phyloP scores from a whole-genome alignment of 2,797 vertebrate species.

The Bucorvus abyssinicus region DNA sequence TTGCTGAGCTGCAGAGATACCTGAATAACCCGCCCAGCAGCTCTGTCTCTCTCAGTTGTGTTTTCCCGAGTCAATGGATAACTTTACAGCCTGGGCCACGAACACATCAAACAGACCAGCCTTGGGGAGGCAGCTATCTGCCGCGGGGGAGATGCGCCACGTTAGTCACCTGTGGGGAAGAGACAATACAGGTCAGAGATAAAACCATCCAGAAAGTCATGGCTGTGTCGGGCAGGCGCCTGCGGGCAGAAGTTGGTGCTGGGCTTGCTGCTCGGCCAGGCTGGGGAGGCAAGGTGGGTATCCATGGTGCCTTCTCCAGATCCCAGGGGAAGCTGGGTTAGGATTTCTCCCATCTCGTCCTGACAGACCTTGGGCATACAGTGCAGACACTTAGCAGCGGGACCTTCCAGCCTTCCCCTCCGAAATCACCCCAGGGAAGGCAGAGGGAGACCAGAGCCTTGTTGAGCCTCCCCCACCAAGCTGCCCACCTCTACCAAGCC shows the following conservation, averaged over 20 bases:
- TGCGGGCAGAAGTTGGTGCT: fast-evolving
- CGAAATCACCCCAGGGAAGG: fast-evolving
- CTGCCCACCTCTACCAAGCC: not conserved
- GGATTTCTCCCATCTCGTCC: fast-evolving
- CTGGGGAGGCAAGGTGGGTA: not conserved
- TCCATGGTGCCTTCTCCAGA: fast-evolving
- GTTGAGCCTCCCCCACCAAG: fast-evolving
- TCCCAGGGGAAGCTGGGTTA: not conserved
- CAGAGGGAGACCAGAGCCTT: not conserved
- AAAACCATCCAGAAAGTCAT: conserved; percentile 1
- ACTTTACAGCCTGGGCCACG: not conserved
- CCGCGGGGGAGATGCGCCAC: not conserved
- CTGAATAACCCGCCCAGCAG: not conserved
- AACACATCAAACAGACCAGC: not conserved
- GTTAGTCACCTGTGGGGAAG: not conserved
- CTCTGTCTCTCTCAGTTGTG: not conserved
- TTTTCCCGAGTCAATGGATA: conserved; percentile 52
- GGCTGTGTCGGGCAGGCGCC: not conserved
- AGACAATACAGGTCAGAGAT: not conserved
- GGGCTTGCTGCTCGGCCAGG: not conserved
- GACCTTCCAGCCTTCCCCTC: not conserved
- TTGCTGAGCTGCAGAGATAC: not conserved
- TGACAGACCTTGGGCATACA: fast-evolving
- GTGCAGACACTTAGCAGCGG: fast-evolving
- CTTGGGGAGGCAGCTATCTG: not conserved